Conservation (phyloP, 23 tunicate species). For the Trididemnum clinides region DNA sequence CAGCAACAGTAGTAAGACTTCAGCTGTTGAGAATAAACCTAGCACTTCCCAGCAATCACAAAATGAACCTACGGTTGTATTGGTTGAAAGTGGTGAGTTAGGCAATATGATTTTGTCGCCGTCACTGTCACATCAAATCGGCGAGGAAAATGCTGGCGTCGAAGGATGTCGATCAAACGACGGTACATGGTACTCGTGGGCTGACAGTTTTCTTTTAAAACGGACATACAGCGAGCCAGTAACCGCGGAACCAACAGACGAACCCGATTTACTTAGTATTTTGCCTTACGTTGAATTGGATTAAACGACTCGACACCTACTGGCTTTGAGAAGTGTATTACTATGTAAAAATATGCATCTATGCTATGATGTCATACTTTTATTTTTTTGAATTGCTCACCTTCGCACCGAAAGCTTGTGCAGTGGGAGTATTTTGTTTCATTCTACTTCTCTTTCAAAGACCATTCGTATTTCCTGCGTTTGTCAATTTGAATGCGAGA, state of each 20-base stretch:
- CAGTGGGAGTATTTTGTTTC: no score
- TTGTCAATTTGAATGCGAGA: no score
- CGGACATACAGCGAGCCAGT: neutral
- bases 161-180: constrained; percentile 65
- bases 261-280: constrained; percentile 41
- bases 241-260: constrained; percentile 3
- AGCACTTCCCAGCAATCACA: neutral
- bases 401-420: no score
- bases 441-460: no score
- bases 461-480: no score
- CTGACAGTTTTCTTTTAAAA: constrained; percentile 41
- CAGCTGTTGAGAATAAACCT: neutral
- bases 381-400: no score
- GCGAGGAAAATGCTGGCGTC: constrained; percentile 50
- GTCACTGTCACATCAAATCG: neutral
- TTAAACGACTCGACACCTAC: neutral
- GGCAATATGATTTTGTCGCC: constrained; percentile 1
- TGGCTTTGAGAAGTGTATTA: neutral
- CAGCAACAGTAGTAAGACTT: neutral
- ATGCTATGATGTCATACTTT: no score
- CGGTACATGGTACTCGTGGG: constrained; percentile 68
- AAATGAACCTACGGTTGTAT: neutral
- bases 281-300: constrained; percentile 87
- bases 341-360: no score
- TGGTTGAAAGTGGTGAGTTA: neutral